phyloP scores from a whole-genome alignment of 2,888 invertebrate species.

The Bellardia bayeri region DNA sequence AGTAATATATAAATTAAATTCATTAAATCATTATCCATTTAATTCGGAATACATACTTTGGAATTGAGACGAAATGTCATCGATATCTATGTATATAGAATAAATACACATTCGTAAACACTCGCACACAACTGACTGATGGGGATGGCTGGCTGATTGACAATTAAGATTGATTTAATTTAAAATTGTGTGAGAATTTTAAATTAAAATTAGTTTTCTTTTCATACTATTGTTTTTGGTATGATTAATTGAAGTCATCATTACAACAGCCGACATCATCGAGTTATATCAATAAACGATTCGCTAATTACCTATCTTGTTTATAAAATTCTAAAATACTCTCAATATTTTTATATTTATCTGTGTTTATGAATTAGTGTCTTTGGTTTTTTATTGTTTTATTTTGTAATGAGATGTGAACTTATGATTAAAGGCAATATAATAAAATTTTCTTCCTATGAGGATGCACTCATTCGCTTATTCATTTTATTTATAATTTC shows the following conservation, averaged over 20 bases:
- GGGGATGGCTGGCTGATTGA: conserved; percentile 31
- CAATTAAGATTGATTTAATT: conserved; percentile 47
- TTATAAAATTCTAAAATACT: conserved; percentile 38
- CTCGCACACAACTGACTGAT: background rate
- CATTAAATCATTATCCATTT: conserved; percentile 60
- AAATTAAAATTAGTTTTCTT: conserved; percentile 4
- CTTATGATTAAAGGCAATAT: conserved; percentile 20
- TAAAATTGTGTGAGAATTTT: conserved; percentile 46
- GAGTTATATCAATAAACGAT: conserved; percentile 54
- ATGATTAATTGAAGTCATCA: conserved; percentile 9
- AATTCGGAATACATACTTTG: conserved; percentile 10
- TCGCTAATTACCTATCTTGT: conserved; percentile 39
- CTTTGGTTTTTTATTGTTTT: conserved; percentile 16
- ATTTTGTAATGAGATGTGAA: conserved; percentile 36
- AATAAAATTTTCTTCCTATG: background rate
- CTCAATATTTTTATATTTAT: conserved; percentile 35
- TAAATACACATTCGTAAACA: background rate
- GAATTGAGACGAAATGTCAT: conserved; percentile 29
- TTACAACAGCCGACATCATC: conserved; percentile 37
- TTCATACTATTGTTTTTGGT: conserved; percentile 8
- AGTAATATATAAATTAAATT: conserved; percentile 50
- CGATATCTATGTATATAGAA: background rate
- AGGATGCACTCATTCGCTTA: conserved; percentile 13
- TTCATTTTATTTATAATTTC: conserved; percentile 51
- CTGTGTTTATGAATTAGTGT: conserved; percentile 4